These are phyloP conservation scores for Mormyrus iriodes DNA, from an alignment of 2,113 vertebrate genomes.

Conservation along the genomic window DNA sequence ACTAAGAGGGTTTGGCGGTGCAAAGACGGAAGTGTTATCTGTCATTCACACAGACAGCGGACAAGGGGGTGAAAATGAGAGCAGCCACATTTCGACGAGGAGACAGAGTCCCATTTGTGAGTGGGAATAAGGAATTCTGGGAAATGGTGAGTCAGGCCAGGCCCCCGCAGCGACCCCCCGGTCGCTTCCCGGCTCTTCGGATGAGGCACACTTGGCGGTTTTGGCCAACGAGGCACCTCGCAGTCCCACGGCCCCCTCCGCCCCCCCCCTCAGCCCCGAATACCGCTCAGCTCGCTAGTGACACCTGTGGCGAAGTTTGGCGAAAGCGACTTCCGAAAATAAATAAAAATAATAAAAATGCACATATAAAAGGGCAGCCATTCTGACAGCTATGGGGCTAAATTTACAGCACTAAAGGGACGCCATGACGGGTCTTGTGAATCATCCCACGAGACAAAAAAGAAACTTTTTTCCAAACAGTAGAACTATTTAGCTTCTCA, in stretches of 20 bases:
- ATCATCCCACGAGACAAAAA: neutral
- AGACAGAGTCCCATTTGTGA: neutral
- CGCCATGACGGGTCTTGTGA: neutral
- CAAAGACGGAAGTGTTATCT: neutral
- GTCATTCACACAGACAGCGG: neutral
- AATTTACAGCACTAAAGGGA: neutral
- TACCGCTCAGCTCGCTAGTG: neutral
- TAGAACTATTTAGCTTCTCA: conserved; percentile 20
- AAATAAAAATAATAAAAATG: neutral
- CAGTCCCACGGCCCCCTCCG: neutral
- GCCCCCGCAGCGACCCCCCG: neutral
- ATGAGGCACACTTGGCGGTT: neutral
- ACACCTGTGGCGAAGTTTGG: neutral
- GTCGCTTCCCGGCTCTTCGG: neutral
- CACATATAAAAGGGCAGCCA: neutral
- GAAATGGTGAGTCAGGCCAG: neutral
- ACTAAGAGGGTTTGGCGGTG: neutral
- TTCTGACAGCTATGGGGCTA: neutral
- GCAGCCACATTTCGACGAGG: neutral
- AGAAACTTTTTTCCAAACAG: conserved; percentile 15
- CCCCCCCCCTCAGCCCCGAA: too few relatives aligned
- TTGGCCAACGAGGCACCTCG: neutral
- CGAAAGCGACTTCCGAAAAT: neutral
- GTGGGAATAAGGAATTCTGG: neutral
- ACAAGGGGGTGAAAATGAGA: neutral